Conservation (phyloP, 2,888 invertebrate species). For the Colletes collaris region DNA sequence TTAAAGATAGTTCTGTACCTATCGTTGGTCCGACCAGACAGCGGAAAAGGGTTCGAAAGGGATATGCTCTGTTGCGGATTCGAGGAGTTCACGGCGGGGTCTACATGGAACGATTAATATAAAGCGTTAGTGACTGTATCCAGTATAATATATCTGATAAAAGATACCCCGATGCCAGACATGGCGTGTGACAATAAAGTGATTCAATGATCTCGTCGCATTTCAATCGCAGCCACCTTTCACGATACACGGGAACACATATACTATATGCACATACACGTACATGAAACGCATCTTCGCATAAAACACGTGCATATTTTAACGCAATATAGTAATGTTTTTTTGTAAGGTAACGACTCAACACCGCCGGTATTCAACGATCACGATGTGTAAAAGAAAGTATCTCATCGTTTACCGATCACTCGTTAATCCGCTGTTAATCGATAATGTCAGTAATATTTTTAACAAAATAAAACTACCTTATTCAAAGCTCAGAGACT, state of each 20-base stretch:
- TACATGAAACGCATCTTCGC: slow-evolving; percentile 6
- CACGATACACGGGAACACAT: slow-evolving; percentile 50
- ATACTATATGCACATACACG: slow-evolving; percentile 17
- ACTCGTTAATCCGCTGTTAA: slow-evolving; percentile 63
- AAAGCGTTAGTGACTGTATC: slow-evolving; percentile 81
- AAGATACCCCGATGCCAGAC: slow-evolving; percentile 82
- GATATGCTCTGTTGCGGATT: slow-evolving; percentile 33
- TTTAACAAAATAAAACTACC: slow-evolving; percentile 62
- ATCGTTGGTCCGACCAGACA: slow-evolving; percentile 32
- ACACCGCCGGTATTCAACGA: slow-evolving; percentile 54
- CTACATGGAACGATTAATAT: slow-evolving; percentile 73
- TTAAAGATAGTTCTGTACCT: slow-evolving; percentile 40
- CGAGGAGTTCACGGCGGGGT: slow-evolving; percentile 68
- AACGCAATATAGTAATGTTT: slow-evolving; percentile 43
- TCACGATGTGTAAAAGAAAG: slow-evolving; percentile 59
- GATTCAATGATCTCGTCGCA: slow-evolving; percentile 80
- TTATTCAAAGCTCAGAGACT: slow-evolving; percentile 49
- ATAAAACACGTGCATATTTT: slow-evolving; percentile 47
- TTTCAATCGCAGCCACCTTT: slow-evolving; percentile 66
- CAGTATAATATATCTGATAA: slow-evolving; percentile 81
- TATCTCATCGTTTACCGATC: slow-evolving; percentile 62
- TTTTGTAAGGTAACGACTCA: slow-evolving; percentile 48
- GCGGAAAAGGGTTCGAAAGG: slow-evolving; percentile 11
- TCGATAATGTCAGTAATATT: slow-evolving; percentile 62
- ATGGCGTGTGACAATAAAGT: slow-evolving; percentile 83